Evolutionary conservation across 2,888 invertebrate species (phyloP), one percentile per base, ranked within the genome.

Genomic region (Nemotelus nigrinus): DNA sequence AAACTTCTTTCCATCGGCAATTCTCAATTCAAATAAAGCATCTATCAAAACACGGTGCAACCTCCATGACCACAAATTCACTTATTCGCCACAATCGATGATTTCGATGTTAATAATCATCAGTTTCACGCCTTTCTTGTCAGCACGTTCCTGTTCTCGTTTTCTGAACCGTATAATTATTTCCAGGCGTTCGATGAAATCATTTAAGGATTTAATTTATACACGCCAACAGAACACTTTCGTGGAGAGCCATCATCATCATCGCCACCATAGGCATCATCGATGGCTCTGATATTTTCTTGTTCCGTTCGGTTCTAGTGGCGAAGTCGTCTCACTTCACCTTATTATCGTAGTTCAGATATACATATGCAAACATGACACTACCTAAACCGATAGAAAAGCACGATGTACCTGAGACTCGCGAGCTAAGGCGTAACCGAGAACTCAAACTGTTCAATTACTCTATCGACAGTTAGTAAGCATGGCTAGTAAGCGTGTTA

Each of bases 401-500:
- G 58, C 8, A 63, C 41, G 63, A 63, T 39, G 70, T 70, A 41
- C 53, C 10, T 48, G 10, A 50, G n/a, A 41, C n/a, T 7, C 3
- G 48, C 7, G 43, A 43, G 65, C 65, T 7, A 50, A 43, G 25
- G n/a, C 50, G 67, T 48, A 67, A 50, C 3, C 57, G 25, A 57
- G 57, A 60, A 60, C 55, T 53, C n/a, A 53, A 70, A 74, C 48
- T 50, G 74, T 74, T 74, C 74, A 74, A 74, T 74, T 74, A 60
- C 63, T 74, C n/a, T 74, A 50, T 58, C 45, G 60, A 74, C 47
- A 50, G 77, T 77, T 75, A 77, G 79, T 79, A 76, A 76, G 75
- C 70, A n/a, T n/a, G n/a, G n/a, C n/a, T n/a, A n/a, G n/a, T n/a
- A 76, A 76, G 75, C 70, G 63, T 79, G 74, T 74, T 79, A 77